Evolutionary conservation across 2,888 invertebrate species (phyloP), one percentile per base, ranked within the genome.

Genomic region (Agriopis aurantiaria): DNA sequence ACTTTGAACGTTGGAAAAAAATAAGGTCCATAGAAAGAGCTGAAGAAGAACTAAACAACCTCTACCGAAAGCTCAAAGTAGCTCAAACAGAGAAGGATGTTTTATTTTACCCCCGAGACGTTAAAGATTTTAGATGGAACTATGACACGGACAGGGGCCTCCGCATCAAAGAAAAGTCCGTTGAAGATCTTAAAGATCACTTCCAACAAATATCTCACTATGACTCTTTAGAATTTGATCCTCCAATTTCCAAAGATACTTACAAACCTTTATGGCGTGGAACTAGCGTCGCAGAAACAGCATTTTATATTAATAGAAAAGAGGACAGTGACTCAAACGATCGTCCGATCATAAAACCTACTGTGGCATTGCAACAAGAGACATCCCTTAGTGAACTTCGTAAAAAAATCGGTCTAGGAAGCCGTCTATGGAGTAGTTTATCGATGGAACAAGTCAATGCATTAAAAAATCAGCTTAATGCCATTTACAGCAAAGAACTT

Each of bases 1-100:
- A 98, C 89, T 98, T 97, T 84, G 98, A 98, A 76, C 95, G 97
- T 68, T 98, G 98, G 98, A 97, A 96, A 84, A 96, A 96, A 87
- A 95, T 98, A 33, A 95, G 98, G 65, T 95, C 95, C 8, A 96
- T 97, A 76, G 97, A 98, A 88, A 95, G 96, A 76, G 98, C 98
- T 0, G 97, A 98, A 86, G 96, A 96, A 78, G 98, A 98, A 89
- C 89, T 98, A 69, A 96, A 96, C 75, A 95, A 95, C 76, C 91
- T 99, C 10, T 97, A 98, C 76, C 93, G 94, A 17, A 97, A 97
- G 86, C 92, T 98, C 33, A 96, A 96, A 86, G 92, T 95, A 53
- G 97, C 97, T 52, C 97, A 98, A 88, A 96, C 95, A 76, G 97
- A 98, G 81, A 97, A 97, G 74, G 98, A 98, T 84, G 96, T 98